Percentiles rank a stretch among this genome's conserved stretches.
phyloP scores from a whole-genome alignment of 2,113 vertebrate genomes.

The Plecturocebus donacophilus region DNA sequence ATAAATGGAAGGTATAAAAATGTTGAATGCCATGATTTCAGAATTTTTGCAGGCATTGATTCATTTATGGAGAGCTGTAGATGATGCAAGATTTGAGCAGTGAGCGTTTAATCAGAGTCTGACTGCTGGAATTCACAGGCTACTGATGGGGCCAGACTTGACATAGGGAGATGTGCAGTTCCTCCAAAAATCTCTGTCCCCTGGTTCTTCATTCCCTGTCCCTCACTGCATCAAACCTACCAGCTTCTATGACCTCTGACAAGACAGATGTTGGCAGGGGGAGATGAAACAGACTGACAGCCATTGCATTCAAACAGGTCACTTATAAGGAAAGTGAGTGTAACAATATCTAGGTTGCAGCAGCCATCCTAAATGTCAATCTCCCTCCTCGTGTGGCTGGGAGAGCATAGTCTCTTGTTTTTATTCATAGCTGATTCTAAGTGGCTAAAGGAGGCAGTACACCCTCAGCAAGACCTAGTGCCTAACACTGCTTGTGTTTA shows the following conservation, averaged over 20 bases:
- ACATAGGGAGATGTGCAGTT: rapidly evolving
- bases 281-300: neutral
- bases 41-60: neutral
- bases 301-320: neutral
- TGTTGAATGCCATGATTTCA: rapidly evolving
- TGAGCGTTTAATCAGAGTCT: neutral
- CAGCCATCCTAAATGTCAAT: neutral
- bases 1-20: rapidly evolving
- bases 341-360: neutral
- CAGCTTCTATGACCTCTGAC: neutral
- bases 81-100: rapidly evolving
- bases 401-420: neutral
- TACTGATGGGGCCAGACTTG: neutral
- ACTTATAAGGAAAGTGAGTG: neutral
- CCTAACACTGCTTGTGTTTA: rapidly evolving
- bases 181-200: neutral
- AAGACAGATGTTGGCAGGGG: neutral
- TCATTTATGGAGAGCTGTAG: neutral
- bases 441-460: neutral
- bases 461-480: rapidly evolving
- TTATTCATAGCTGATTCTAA: neutral
- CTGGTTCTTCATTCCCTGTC: neutral
- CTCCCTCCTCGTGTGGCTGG: neutral
- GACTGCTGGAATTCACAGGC: neutral
- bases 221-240: neutral